These are phyloP conservation scores for Lampris megalopsis DNA, from an alignment of 2,113 vertebrate genomes.

Conservation along the genomic window DNA sequence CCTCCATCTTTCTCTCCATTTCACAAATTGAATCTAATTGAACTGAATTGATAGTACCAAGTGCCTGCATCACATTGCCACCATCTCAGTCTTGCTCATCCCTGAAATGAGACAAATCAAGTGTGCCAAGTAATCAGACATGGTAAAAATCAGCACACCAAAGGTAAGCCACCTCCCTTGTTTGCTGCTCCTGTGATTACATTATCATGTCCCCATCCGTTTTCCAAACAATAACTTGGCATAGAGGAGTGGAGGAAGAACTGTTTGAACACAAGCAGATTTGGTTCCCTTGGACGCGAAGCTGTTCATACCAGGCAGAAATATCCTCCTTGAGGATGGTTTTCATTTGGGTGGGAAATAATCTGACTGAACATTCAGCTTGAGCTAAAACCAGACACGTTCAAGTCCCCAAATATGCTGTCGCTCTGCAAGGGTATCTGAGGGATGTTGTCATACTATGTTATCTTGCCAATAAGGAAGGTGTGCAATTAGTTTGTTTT, in stretches of 20 bases:
- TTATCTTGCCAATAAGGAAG: no score
- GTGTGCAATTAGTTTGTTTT: no score
- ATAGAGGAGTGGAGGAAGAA: conserved; percentile 15
- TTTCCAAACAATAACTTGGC: conserved; percentile 44
- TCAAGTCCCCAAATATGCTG: no score
- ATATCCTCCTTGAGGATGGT: neutral
- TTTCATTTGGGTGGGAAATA: conserved; percentile 11
- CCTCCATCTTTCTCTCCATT: conserved; percentile 61
- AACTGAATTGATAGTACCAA: conserved; percentile 72
- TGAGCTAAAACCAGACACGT: neutral
- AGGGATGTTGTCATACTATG: no score
- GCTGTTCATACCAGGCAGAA: neutral
- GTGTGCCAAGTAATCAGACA: conserved; percentile 74
- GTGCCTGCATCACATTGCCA: conserved; percentile 49
- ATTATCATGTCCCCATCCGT: conserved; percentile 54
- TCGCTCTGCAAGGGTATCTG: no score
- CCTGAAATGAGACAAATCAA: conserved; percentile 80
- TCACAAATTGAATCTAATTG: conserved; percentile 79
- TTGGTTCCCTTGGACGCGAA: conserved; percentile 1
- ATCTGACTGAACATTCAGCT: neutral
- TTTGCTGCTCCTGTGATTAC: conserved; percentile 55
- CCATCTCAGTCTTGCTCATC: conserved; percentile 70
- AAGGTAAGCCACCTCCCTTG: conserved; percentile 52
- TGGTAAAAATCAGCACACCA: conserved; percentile 41
- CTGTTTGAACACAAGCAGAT: conserved; percentile 38